phyloP scores from a whole-genome alignment of 2,113 vertebrate genomes.

The Hyla sarda region DNA sequence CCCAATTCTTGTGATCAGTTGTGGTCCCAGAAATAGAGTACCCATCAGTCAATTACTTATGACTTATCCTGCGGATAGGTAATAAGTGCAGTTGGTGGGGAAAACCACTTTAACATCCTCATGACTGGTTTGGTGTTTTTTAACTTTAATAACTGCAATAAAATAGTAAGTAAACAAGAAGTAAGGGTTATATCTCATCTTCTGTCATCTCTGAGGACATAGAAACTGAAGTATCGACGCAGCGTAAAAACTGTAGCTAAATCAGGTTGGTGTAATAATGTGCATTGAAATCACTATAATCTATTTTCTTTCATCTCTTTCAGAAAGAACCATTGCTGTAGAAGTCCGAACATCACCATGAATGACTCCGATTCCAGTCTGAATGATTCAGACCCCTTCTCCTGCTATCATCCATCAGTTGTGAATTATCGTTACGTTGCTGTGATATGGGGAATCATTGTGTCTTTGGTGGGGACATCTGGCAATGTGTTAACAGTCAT shows the following conservation, averaged over 20 bases:
- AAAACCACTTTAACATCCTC: too few species aligned
- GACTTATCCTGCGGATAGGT: too few species aligned
- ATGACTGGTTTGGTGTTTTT: not conserved
- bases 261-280: not conserved
- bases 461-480: slow-evolving; percentile 75
- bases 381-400: slow-evolving; percentile 68
- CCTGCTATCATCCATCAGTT: slow-evolving; percentile 80
- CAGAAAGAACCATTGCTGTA: not conserved
- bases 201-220: not conserved
- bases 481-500: slow-evolving; percentile 86
- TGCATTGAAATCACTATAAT: not conserved
- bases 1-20: too few species aligned
- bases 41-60: too few species aligned
- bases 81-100: too few species aligned
- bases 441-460: slow-evolving; percentile 79
- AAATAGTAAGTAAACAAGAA: not conserved
- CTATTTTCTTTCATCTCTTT: not conserved
- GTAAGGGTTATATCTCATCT: not conserved
- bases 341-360: slow-evolving; percentile 58
- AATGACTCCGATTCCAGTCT: slow-evolving; percentile 59
- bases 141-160: not conserved
- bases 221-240: too few species aligned
- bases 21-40: too few species aligned
- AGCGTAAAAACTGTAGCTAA: too few species aligned
- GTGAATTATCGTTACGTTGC: slow-evolving; percentile 80